Percentiles rank a stretch among this genome's conserved stretches.
Evolutionary conservation across 2,797 vertebrate species (phyloP).

Genomic region (Sebastolobus alascanus): DNA sequence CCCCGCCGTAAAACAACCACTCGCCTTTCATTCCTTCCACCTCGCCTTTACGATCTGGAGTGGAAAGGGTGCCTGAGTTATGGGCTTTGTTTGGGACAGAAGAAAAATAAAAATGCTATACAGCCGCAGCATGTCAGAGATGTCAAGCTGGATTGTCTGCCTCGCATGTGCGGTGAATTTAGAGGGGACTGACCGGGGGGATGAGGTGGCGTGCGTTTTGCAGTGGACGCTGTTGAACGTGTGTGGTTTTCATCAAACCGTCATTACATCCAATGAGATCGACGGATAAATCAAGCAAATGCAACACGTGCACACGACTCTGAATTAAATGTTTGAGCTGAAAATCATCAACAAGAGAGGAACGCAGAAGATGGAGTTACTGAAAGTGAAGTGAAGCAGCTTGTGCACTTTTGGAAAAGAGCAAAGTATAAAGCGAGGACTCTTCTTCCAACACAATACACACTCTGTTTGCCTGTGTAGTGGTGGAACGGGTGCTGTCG

Average conservation of each 20-base stretch:
- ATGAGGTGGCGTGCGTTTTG: slow-evolving; percentile 4
- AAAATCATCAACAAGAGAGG: slow-evolving; percentile 7
- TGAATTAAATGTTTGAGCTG: slow-evolving; percentile 21
- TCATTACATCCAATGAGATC: slow-evolving; percentile 45
- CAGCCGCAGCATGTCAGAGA: slow-evolving; percentile 49
- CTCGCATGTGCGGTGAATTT: slow-evolving; percentile 59
- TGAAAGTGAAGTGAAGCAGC: slow-evolving; percentile 7
- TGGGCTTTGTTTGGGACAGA: slow-evolving; percentile 76
- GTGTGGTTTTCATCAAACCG: slow-evolving; percentile 44
- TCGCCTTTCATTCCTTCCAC: slow-evolving; percentile 66
- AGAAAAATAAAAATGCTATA: slow-evolving; percentile 77
- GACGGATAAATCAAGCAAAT: slow-evolving; percentile 42
- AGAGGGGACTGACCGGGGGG: slow-evolving; percentile 11
- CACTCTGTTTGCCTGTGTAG: slow-evolving; percentile 50
- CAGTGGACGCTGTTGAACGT: slow-evolving; percentile 1
- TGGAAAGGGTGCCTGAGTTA: slow-evolving; percentile 69
- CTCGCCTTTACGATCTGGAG: slow-evolving; percentile 57
- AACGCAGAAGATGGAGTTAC: slow-evolving; percentile 1
- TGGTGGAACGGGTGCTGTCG: slow-evolving; percentile 32
- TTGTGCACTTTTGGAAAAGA: slow-evolving; percentile 9
- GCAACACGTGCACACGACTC: slow-evolving; percentile 4
- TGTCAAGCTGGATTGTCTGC: slow-evolving; percentile 59
- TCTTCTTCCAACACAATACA: slow-evolving; percentile 43
- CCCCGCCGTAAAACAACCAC: slow-evolving; percentile 64
- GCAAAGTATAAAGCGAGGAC: background rate